These are phyloP conservation scores for Parochlus steinenii DNA, from an alignment of 2,888 invertebrate species.

Conservation along the genomic window DNA sequence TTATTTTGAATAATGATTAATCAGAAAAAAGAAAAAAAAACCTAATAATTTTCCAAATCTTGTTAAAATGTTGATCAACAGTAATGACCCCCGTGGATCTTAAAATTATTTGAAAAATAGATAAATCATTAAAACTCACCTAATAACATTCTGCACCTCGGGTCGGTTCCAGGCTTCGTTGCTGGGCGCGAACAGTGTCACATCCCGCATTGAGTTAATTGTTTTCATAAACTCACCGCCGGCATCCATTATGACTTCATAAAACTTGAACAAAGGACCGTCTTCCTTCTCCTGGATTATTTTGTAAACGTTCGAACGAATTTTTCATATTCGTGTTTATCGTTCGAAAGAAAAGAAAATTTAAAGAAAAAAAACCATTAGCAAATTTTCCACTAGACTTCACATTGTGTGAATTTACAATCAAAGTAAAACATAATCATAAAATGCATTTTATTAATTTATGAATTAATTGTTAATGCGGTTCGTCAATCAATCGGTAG, in stretches of 20 bases:
- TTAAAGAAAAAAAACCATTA: constrained; percentile 10
- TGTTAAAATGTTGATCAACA: too few species aligned
- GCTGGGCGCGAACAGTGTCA: constrained; percentile 79
- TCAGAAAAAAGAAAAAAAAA: too few species aligned
- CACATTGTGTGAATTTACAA: too few species aligned
- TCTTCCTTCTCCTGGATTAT: constrained; percentile 57
- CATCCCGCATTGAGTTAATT: constrained; percentile 49
- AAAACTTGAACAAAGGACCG: constrained; percentile 65
- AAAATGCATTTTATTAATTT: too few species aligned
- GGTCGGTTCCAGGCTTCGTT: constrained; percentile 71
- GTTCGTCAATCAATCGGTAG: too few species aligned
- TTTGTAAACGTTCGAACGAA: too few species aligned
- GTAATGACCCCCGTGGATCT: too few species aligned
- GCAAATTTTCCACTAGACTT: constrained; percentile 2
- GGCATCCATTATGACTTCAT: constrained; percentile 60
- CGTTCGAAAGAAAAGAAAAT: constrained; percentile 10
- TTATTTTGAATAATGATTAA: too few species aligned
- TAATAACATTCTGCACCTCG: constrained; percentile 50
- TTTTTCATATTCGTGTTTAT: constrained; percentile 16
- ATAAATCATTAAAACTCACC: constrained; percentile 25
- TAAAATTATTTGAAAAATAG: constrained; percentile 10
- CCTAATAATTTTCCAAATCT: too few species aligned
- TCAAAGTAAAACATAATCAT: too few species aligned
- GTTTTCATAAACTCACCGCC: constrained; percentile 58
- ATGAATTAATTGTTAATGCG: too few species aligned